These are phyloP conservation scores for Dallia pectoralis DNA, from an alignment of 2,797 vertebrate species.

Conservation along the genomic window DNA sequence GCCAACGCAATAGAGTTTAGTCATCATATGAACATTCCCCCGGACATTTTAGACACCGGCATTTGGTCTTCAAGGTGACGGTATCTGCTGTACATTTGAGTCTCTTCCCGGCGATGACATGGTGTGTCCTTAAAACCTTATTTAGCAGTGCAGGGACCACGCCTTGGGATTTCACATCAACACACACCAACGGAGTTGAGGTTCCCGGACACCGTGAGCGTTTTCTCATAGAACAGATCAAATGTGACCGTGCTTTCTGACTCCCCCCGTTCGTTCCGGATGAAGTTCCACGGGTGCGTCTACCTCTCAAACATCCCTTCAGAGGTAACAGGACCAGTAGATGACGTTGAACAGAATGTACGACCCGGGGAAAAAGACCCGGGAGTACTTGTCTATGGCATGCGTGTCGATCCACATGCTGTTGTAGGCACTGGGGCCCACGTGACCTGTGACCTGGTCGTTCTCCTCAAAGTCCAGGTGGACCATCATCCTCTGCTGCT, in stretches of 20 bases:
- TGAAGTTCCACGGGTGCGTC: not conserved
- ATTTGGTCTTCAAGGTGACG: not conserved
- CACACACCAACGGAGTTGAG: not conserved
- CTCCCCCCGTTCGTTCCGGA: not conserved
- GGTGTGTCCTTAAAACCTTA: not conserved
- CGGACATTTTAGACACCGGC: not conserved
- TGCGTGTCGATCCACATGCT: constrained; percentile 88
- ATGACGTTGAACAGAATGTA: constrained; percentile 92
- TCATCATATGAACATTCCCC: not conserved
- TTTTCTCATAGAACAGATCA: not conserved
- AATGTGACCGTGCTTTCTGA: not conserved
- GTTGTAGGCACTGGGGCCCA: constrained; percentile 75
- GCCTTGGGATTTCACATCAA: not conserved
- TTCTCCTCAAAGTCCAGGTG: constrained; percentile 76
- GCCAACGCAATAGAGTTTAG: not conserved
- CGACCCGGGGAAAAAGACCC: constrained; percentile 86
- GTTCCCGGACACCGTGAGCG: not conserved
- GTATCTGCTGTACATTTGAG: not conserved
- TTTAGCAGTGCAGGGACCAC: not conserved
- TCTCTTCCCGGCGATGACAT: not conserved
- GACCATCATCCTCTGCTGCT: constrained; percentile 81
- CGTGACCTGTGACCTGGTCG: constrained; percentile 73
- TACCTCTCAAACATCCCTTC: not conserved
- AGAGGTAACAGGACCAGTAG: constrained; percentile 89
- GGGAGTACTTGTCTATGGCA: constrained; percentile 89